Evolutionary conservation across 2,113 vertebrate species (phyloP), one percentile per base, ranked within the genome.

Genomic region (Barnardius zonarius): DNA sequence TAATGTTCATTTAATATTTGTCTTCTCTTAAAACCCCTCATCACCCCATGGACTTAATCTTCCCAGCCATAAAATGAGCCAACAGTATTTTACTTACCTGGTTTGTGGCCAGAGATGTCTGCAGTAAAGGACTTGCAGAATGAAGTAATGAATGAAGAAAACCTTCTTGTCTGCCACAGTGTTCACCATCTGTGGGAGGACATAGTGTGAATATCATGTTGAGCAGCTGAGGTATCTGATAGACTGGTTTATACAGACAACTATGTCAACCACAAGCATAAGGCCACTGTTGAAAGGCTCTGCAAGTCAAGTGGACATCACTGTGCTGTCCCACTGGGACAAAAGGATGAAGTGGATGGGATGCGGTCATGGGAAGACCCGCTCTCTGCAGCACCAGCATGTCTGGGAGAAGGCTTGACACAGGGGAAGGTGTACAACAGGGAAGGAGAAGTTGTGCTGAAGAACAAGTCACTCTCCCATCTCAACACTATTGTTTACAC

Each of bases 271-370:
- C 4, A 2, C 46, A 41, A 69, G 33, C 19, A 61, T 25, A 49
- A 78, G 46, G 48, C 46, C 4, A 8, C 64, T 70, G 15, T 10
- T 41, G 55, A 63, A 70, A 87, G 61, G 35, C 31, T n/a, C 33
- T 1, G 1, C 0, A 0, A 41, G 67, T 76, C 66, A 61, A 17
- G 1, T 27, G 48, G 37, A 85, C 17, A 19, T 11, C 18, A 0
- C 54, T 41, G 46, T 9, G 19, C 43, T 63, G 11, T 4, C 13
- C 22, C 57, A 5, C 10, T 48, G 49, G 63, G 67, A 90, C 44
- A 39, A 39, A 84, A 86, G 51, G 43, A 28, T 15, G 30, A 61
- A 22, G 19, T 7, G 15, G 49, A 19, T 20, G 46, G 48, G 48
- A 39, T 62, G 25, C 0, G 0, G 51, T 19, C 9, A 9, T 77